These are phyloP conservation scores for Oreortyx pictus DNA, from an alignment of 2,797 vertebrate species.

Conservation along the genomic window DNA sequence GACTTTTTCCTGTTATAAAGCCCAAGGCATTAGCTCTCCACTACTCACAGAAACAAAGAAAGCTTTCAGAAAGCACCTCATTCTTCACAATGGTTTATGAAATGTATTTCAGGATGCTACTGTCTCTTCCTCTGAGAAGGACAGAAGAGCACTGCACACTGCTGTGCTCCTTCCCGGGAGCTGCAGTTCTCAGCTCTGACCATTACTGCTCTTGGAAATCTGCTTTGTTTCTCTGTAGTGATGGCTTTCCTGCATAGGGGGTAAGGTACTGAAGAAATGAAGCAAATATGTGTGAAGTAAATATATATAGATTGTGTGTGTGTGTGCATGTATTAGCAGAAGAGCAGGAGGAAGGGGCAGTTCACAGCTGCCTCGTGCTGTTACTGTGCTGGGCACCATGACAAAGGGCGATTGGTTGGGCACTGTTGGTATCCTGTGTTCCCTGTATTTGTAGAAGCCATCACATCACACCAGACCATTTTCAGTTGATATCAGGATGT, in stretches of 20 bases:
- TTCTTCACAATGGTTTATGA: background rate
- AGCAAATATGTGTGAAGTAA: background rate
- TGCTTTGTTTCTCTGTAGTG: too few relatives aligned
- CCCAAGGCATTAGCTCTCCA: background rate
- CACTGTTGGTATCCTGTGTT: background rate
- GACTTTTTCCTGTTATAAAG: background rate
- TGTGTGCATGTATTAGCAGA: background rate
- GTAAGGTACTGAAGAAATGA: background rate
- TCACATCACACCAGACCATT: background rate
- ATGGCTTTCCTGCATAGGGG: background rate
- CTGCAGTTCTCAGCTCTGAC: background rate
- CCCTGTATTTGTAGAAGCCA: background rate
- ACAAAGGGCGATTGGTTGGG: background rate
- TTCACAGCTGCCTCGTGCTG: background rate
- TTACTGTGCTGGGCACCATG: fast-evolving
- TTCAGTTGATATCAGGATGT: too few relatives aligned
- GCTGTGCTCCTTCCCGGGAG: background rate
- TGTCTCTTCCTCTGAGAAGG: background rate
- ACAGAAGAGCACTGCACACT: background rate
- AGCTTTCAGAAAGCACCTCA: background rate
- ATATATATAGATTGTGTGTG: too few relatives aligned
- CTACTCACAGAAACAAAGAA: background rate
- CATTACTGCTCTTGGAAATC: background rate
- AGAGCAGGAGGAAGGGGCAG: background rate
- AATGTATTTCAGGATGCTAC: background rate